Percentiles rank a stretch among this genome's conserved stretches.
Conservation (phyloP, 2,888 invertebrate species). For the Lamellibrachia satsuma region DNA sequence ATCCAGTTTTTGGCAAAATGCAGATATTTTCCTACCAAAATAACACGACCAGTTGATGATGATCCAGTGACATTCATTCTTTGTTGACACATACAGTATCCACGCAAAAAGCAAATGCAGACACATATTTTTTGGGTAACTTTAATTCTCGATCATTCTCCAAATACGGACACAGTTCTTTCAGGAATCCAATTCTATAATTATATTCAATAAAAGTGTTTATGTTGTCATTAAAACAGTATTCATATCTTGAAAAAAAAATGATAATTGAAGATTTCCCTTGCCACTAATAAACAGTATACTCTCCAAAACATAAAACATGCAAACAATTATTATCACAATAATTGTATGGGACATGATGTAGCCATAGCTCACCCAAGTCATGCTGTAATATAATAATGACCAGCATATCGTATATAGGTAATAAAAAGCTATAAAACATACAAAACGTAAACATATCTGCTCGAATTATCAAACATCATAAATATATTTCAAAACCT, state of each 20-base stretch:
- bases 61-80: background rate
- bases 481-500: background rate
- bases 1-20: background rate
- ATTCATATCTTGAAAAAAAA: background rate
- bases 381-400: background rate
- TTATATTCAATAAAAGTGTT: background rate
- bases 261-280: background rate
- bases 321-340: background rate
- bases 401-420: background rate
- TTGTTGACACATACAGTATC: background rate
- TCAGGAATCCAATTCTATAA: too few species aligned
- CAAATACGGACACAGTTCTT: too few species aligned
- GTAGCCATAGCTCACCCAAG: background rate
- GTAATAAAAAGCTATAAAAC: background rate
- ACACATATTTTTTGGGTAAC: background rate
- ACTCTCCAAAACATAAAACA: background rate
- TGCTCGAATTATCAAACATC: background rate
- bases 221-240: background rate
- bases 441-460: background rate
- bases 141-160: too few species aligned
- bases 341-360: background rate
- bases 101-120: background rate
- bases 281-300: background rate
- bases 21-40: background rate
- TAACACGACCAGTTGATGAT: background rate